Base-by-base conservation (phyloP, 2,888 invertebrate species). In the Hetaerina titia region DNA sequence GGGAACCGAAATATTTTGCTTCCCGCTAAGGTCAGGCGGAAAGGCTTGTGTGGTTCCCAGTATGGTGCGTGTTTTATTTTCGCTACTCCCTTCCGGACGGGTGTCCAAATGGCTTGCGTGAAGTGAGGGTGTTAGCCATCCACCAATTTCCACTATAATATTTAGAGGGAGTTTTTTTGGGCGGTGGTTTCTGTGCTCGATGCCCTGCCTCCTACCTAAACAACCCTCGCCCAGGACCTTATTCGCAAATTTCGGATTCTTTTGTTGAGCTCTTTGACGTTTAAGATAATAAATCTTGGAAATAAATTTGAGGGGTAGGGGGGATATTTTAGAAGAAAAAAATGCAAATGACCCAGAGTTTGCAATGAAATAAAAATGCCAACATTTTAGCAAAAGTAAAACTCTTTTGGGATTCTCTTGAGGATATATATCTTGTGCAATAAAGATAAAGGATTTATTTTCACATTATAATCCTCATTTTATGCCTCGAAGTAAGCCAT, bases 71-170 rank as follows among this genome's bases (percentile, higher is more conserved):
- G 81, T 81, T 81, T 19, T 81, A 81, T 31, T 81, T 31, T 81
- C 81, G 81, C n/a, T 81, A 31, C 81, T 81, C 81, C 31, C 81
- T 81, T 81, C 31, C 31, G 81, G 81, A 22, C 81, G 81, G 81
- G 25, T 69, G 81, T 81, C 81, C 81, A 31, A 81, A 81, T 81
- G 81, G 31, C 25, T 81, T 81, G 81, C 81, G 81, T 81, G 81
- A 81, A 81, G 31, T 81, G 81, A 31, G 81, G 81, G 81, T 81
- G 81, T 81, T 81, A 81, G 81, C 81, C 81, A 81, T 81, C 81
- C 25, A 81, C 81, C 81, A 81, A 81, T 81, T 81, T 31, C 31
- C 25, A 31, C 81, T 31, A 81, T 31, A 81, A 81, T n/a, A 81
- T 81, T 81, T 81, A 25, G 25, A 5, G 81, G 81, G 81, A 31